Conservation (phyloP, 1,140 invertebrate species). For the Rhynchophorus ferrugineus region DNA sequence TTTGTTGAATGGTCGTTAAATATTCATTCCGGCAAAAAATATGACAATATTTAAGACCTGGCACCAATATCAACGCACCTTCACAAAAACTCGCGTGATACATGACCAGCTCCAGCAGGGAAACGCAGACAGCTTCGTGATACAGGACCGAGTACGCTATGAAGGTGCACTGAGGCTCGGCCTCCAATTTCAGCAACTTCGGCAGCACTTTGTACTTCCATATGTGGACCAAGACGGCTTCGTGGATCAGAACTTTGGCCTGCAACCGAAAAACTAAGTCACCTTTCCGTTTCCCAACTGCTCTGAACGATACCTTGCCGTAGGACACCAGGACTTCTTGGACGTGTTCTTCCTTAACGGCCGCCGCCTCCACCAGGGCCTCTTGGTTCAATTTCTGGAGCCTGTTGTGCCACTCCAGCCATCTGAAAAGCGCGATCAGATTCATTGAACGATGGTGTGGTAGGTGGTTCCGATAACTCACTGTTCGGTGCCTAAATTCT, state of each 20-base stretch:
- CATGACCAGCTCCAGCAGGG: slow-evolving; percentile 64
- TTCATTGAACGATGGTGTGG: slow-evolving; percentile 6
- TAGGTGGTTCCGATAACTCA: slow-evolving; percentile 28
- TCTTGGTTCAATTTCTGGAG: slow-evolving; percentile 73
- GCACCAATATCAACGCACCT: too few relatives aligned
- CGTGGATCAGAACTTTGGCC: slow-evolving; percentile 61
- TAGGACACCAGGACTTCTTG: slow-evolving; percentile 61
- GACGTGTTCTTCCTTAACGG: slow-evolving; percentile 60
- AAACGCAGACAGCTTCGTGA: slow-evolving; percentile 47
- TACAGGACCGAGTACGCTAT: slow-evolving; percentile 54
- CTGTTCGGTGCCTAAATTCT: slow-evolving; percentile 45
- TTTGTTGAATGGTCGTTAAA: too few relatives aligned
- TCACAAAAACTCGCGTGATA: slow-evolving; percentile 65
- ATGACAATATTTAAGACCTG: too few relatives aligned
- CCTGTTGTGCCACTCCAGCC: slow-evolving; percentile 69
- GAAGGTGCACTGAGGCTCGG: slow-evolving; percentile 59
- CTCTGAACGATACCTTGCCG: slow-evolving; percentile 47
- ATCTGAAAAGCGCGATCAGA: slow-evolving; percentile 43
- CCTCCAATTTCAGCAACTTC: slow-evolving; percentile 56
- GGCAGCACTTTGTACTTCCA: slow-evolving; percentile 72
- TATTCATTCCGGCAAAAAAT: too few relatives aligned
- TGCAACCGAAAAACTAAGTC: slow-evolving; percentile 39
- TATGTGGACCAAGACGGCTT: slow-evolving; percentile 66
- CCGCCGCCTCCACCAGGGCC: slow-evolving; percentile 62
- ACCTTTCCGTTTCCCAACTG: background rate